Evolutionary conservation across 1,140 invertebrate genomes (phyloP).

Genomic region (Diorhabda carinulata): DNA sequence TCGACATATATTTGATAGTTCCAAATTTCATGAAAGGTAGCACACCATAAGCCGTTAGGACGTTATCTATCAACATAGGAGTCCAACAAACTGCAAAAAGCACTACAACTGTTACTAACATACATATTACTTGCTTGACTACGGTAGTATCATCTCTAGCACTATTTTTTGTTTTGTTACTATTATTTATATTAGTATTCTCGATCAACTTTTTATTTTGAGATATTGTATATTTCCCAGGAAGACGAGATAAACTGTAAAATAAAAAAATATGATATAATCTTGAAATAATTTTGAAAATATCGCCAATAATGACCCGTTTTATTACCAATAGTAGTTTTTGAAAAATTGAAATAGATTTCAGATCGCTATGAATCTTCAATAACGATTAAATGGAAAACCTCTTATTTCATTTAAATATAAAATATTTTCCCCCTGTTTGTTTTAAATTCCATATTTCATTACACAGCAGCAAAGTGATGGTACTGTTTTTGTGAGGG

Average conservation of each 20-base stretch:
- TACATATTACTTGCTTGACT: slow-evolving; percentile 62
- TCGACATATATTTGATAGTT: slow-evolving; percentile 58
- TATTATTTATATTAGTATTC: not conserved
- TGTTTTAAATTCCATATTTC: too few relatives aligned
- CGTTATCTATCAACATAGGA: slow-evolving; percentile 62
- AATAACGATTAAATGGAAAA: too few relatives aligned
- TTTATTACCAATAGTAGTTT: too few relatives aligned
- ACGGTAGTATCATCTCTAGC: slow-evolving; percentile 42
- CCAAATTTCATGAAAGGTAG: slow-evolving; percentile 54
- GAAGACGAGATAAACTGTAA: not conserved
- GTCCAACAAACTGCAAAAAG: slow-evolving; percentile 67
- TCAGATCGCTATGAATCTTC: too few relatives aligned
- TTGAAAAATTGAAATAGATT: too few relatives aligned
- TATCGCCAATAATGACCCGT: too few relatives aligned
- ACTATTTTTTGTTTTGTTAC: slow-evolving; percentile 24
- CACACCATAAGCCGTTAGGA: slow-evolving; percentile 59
- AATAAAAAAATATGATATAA: not conserved
- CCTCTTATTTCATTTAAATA: too few relatives aligned
- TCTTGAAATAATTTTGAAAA: not conserved
- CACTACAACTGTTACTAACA: slow-evolving; percentile 66
- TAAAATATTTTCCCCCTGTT: too few relatives aligned
- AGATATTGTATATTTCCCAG: slow-evolving; percentile 4
- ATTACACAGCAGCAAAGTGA: too few relatives aligned
- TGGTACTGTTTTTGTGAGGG: too few relatives aligned
- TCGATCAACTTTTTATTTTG: slow-evolving; percentile 8